A percentile compares a stretch with the other conserved stretches of the same genome.
Evolutionary conservation across 1,140 invertebrate genomes (phyloP).

Genomic region (Phenacoccus solenopsis): DNA sequence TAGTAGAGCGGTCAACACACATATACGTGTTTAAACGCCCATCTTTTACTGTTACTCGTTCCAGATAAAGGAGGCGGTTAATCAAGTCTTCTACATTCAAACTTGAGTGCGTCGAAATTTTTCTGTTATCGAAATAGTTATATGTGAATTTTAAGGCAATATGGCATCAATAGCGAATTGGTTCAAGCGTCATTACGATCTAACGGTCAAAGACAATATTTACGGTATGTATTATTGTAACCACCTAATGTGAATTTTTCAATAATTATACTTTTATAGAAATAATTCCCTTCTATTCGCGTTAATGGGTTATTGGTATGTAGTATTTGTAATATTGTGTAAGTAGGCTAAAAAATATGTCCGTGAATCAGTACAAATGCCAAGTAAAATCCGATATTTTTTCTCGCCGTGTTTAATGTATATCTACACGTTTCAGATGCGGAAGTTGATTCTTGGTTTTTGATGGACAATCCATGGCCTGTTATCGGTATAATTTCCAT

Average conservation of each 20-base stretch:
- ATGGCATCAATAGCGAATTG: not conserved
- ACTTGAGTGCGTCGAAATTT: not conserved
- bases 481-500: conserved; percentile 45
- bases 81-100: not conserved
- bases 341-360: too few relatives aligned
- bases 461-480: conserved; percentile 56
- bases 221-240: not conserved
- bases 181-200: not conserved
- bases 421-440: conserved; percentile 36
- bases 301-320: too few relatives aligned
- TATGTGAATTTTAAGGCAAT: not conserved
- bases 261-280: too few relatives aligned
- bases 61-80: too few relatives aligned
- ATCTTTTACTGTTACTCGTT: too few relatives aligned
- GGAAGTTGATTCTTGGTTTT: conserved; percentile 51
- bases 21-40: too few relatives aligned
- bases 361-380: too few relatives aligned
- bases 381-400: too few relatives aligned
- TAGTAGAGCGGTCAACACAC: too few relatives aligned
- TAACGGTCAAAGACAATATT: not conserved
- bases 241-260: too few relatives aligned
- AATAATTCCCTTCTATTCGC: too few relatives aligned
- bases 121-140: not conserved
- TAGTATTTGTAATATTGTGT: too few relatives aligned
- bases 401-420: not conserved